These are phyloP conservation scores for Tetragonula clypearis DNA, from an alignment of 1,140 invertebrate species.

Conservation along the genomic window DNA sequence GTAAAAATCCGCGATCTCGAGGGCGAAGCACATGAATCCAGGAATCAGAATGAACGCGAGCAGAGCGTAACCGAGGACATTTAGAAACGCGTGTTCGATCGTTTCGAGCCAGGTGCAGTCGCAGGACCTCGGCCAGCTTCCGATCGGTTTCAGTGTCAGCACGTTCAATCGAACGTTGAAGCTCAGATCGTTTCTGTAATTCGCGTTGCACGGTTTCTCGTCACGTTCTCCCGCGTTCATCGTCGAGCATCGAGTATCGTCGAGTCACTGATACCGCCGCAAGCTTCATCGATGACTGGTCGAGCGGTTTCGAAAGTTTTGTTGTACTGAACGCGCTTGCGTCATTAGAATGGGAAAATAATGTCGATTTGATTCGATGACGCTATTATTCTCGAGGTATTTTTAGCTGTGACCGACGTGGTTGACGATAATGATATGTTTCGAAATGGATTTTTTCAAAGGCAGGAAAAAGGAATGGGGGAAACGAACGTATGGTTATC, in stretches of 20 bases:
- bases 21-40: constrained; percentile 40
- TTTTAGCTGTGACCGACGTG: neutral
- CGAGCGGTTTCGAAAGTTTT: neutral
- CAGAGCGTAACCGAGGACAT: neutral
- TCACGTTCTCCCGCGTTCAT: neutral
- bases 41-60: constrained; percentile 48
- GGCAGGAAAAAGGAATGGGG: neutral
- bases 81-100: neutral
- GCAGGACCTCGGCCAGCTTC: constrained; percentile 18
- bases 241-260: neutral
- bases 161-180: constrained; percentile 10
- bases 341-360: neutral
- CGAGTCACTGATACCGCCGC: neutral
- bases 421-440: neutral
- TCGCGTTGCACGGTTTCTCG: neutral
- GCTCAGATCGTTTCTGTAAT: constrained; percentile 12
- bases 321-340: neutral
- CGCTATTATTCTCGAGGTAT: neutral
- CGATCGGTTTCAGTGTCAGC: constrained; percentile 30
- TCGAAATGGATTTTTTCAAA: neutral
- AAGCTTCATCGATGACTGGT: neutral
- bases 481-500: neutral
- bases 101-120: neutral
- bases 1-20: constrained; percentile 63
- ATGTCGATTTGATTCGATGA: neutral